A percentile compares a stretch with the other conserved stretches of the same genome.
phyloP scores from a whole-genome alignment of 2,113 vertebrate genomes.

The Pampusana beccarii region DNA sequence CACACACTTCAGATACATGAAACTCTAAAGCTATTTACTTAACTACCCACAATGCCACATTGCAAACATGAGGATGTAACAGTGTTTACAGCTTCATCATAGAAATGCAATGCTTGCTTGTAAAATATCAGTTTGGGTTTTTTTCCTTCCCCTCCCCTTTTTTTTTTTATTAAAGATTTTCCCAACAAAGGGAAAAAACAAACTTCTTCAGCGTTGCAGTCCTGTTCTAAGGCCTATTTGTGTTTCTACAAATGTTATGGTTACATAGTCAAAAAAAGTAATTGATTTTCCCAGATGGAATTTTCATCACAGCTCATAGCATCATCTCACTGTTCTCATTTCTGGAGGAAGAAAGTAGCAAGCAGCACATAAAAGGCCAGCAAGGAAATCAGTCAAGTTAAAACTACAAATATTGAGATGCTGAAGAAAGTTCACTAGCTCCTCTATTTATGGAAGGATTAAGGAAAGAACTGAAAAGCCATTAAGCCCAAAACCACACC shows the following conservation, averaged over 20 bases:
- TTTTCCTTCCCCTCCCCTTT: fast-evolving
- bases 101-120: neutral
- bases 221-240: neutral
- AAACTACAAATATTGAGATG: constrained; percentile 15
- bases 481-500: constrained; percentile 9
- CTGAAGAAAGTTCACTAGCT: constrained; percentile 10
- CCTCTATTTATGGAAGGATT: neutral
- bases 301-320: constrained; percentile 21
- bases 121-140: neutral
- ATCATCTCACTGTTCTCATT: constrained; percentile 35
- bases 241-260: neutral
- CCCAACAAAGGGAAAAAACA: neutral
- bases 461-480: constrained; percentile 4
- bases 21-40: neutral
- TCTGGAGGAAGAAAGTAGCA: constrained; percentile 48
- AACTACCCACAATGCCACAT: neutral
- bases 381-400: constrained; percentile 22
- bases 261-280: neutral
- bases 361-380: constrained; percentile 48
- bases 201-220: neutral
- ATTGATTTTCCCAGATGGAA: neutral
- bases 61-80: neutral
- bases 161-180: neutral
- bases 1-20: neutral
- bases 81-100: neutral